Base-by-base conservation (phyloP, 1,140 invertebrate species). In the Trichoplusia ni region DNA sequence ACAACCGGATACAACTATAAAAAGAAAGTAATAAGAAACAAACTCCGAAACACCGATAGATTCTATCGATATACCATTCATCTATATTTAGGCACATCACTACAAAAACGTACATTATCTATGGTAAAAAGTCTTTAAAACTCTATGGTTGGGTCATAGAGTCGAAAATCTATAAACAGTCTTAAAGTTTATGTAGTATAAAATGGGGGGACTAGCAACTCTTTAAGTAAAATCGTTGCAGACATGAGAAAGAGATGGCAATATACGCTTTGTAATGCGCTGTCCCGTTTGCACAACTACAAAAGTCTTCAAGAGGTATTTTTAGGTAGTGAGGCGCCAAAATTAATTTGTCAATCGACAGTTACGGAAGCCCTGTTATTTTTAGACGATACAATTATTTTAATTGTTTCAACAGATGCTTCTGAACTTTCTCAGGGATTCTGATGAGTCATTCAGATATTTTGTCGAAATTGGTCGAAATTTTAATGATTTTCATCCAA, bases 391-490 rank as follows among this genome's bases (percentile, higher is more conserved):
- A 85, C 85, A 88, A 88, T 88, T 88, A 84, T 79, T 79, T 73
- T 88, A 88, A 88, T 88, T 86, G 85, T 84, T 82, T 82, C 76
- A 73, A 81, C 85, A 86, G 82, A 84, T 82, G 80, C 63, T 81
- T n/a, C n/a, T 73, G 54, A 71, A 49, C 59, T 37, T 27, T 69
- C 47, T 78, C 74, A 71, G 49, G 56, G 76, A 77, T 44, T 13
- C 13, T 58, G 54, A 37, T 44, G 25, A 42, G 31, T 68, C 64
- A 61, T 60, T 21, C 33, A 42, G 56, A 44, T 66, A 64, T 37
- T 64, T 58, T 46, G 54, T 42, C 42, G 9, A 14, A 6, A 16
- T 51, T 18, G 38, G 18, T 40, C n/a, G n/a, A 18, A 29, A 31
- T 49, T 51, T 35, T 33, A 51, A 23, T 23, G 47, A 21, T 51